phyloP scores from a whole-genome alignment of 1,140 invertebrate genomes.

The Phocides pigmalion region DNA sequence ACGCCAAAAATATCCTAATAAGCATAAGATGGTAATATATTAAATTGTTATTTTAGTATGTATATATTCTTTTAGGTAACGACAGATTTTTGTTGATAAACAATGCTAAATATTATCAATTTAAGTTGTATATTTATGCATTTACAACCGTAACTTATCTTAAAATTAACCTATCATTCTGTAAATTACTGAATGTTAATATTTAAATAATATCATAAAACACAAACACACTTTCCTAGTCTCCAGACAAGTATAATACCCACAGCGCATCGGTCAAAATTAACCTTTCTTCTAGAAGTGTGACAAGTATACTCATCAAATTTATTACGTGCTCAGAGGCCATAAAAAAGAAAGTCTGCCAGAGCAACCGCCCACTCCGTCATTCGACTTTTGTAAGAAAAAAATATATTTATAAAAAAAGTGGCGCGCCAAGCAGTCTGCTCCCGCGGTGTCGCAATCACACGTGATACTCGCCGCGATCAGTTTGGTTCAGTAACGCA shows the following conservation, averaged over 20 bases:
- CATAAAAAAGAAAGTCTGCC: constrained; percentile 79
- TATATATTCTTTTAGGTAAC: too few relatives aligned
- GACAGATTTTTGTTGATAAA: too few relatives aligned
- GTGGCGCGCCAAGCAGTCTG: constrained; percentile 80
- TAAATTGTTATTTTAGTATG: background rate
- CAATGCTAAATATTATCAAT: too few relatives aligned
- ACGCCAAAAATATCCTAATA: constrained; percentile 61
- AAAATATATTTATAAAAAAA: constrained; percentile 65
- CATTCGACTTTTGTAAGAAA: constrained; percentile 64
- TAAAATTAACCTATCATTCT: too few relatives aligned
- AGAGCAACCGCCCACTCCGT: constrained; percentile 56
- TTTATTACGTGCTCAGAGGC: constrained; percentile 65
- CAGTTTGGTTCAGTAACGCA: constrained; percentile 46
- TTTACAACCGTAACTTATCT: too few relatives aligned
- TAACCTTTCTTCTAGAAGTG: constrained; percentile 32
- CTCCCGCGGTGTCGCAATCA: constrained; percentile 40
- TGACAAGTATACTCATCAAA: constrained; percentile 50
- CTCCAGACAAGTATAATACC: background rate
- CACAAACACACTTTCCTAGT: background rate
- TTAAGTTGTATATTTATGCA: too few relatives aligned
- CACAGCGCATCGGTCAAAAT: background rate
- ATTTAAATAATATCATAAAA: background rate
- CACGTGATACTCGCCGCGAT: constrained; percentile 33
- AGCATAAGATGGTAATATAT: constrained; percentile 26
- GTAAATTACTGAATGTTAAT: too few relatives aligned